Conservation (phyloP, 2,797 vertebrate genomes). For the Delichon dasypus region DNA sequence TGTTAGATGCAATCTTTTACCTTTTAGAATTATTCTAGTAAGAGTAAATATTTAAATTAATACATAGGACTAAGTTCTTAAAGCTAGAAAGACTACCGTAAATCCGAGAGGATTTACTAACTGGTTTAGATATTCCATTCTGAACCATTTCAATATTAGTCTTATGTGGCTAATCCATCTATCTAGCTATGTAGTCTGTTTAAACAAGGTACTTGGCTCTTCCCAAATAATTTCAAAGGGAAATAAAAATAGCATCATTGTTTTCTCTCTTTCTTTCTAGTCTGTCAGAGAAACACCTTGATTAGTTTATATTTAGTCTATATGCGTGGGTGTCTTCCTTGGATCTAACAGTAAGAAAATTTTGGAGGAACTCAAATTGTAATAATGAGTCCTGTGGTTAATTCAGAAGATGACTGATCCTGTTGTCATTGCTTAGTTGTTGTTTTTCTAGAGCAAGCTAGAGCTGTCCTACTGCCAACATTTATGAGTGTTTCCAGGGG, state of each 20-base stretch:
- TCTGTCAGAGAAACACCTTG: slow-evolving; percentile 40
- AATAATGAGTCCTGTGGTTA: background rate
- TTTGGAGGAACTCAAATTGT: background rate
- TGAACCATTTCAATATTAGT: background rate
- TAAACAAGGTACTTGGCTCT: background rate
- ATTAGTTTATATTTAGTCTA: slow-evolving; percentile 43
- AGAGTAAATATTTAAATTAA: slow-evolving; percentile 18
- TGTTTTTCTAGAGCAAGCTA: background rate
- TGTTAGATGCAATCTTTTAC: background rate
- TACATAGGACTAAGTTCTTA: background rate
- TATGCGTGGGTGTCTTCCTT: background rate
- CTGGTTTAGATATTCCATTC: background rate
- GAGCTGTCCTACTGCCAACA: background rate
- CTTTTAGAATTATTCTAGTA: background rate
- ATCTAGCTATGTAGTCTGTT: background rate
- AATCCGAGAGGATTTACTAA: background rate
- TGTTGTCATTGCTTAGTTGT: background rate
- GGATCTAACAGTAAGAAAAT: background rate
- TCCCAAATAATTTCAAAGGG: slow-evolving; percentile 1
- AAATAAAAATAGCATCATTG: slow-evolving; percentile 3
- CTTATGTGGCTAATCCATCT: background rate
- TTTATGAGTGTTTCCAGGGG: background rate
- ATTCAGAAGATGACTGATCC: background rate
- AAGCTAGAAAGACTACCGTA: background rate
- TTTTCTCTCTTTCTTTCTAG: slow-evolving; percentile 14